phyloP scores from a whole-genome alignment of 1,140 invertebrate species.

The Rhynchophorus ferrugineus region DNA sequence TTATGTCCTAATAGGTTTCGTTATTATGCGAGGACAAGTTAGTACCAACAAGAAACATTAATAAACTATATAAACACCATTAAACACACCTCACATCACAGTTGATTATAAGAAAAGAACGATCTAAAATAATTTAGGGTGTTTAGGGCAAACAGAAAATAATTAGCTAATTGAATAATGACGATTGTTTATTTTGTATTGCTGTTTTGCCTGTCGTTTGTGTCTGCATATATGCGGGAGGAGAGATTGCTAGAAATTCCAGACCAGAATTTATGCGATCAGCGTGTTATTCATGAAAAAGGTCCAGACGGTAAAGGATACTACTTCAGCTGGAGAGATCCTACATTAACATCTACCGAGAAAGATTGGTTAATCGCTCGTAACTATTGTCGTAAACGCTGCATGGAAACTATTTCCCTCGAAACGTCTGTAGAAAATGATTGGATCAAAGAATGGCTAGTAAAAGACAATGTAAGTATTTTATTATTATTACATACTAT shows the following conservation, averaged over 20 bases:
- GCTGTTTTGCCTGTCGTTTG: constrained; percentile 2
- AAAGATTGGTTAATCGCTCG: constrained; percentile 81
- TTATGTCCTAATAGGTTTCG: no score
- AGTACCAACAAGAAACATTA: no score
- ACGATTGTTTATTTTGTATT: no score
- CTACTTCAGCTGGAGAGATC: constrained; percentile 78
- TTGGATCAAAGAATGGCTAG: constrained; percentile 78
- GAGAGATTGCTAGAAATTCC: constrained; percentile 65
- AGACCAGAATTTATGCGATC: constrained; percentile 61
- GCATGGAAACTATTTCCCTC: constrained; percentile 85
- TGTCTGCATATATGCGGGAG: constrained; percentile 57
- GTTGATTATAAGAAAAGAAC: no score
- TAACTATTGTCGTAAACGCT: constrained; percentile 85
- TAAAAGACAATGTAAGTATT: constrained; percentile 48
- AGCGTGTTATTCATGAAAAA: constrained; percentile 58
- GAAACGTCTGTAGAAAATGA: constrained; percentile 89
- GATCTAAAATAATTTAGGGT: no score
- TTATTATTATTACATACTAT: no score
- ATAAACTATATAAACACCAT: no score
- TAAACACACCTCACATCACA: no score
- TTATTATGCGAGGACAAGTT: no score
- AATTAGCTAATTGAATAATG: no score
- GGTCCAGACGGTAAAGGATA: constrained; percentile 63
- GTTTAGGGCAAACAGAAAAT: no score
- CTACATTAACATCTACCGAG: constrained; percentile 59